These are phyloP conservation scores for Diploscapter pachys DNA, from an alignment of 1,140 invertebrate species.

Conservation along the genomic window DNA sequence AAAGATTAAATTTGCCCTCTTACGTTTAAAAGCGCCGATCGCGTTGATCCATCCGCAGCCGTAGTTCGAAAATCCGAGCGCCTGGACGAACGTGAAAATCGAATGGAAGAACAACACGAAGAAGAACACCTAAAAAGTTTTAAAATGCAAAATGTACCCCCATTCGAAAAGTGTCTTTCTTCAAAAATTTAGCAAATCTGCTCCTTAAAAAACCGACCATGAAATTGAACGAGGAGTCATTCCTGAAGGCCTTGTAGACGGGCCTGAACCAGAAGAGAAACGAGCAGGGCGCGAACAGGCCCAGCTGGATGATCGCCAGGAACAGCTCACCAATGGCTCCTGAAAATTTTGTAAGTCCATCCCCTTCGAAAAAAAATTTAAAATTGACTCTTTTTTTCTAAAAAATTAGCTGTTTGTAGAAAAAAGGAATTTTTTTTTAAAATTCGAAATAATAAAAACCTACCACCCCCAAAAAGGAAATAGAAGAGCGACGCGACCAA, in stretches of 20 bases:
- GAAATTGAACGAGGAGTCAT: slow-evolving; percentile 97
- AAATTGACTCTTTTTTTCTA: neutral
- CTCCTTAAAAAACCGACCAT: slow-evolving; percentile 67
- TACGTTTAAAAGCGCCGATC: slow-evolving; percentile 32
- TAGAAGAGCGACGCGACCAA: slow-evolving; percentile 74
- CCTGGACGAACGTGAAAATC: slow-evolving; percentile 79
- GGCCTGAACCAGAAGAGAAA: slow-evolving; percentile 94
- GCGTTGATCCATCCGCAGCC: slow-evolving; percentile 60
- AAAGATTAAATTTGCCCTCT: slow-evolving; percentile 16
- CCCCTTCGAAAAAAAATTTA: neutral
- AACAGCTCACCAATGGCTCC: slow-evolving; percentile 76
- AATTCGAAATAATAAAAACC: slow-evolving; percentile 9
- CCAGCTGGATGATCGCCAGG: slow-evolving; percentile 79
- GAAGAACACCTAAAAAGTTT: slow-evolving; percentile 73
- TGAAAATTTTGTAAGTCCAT: neutral
- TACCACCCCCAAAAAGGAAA: slow-evolving; percentile 66
- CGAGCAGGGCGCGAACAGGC: slow-evolving; percentile 90
- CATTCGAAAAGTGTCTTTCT: no score
- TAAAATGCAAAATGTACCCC: neutral
- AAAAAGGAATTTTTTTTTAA: neutral
- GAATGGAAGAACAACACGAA: slow-evolving; percentile 98
- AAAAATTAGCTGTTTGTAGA: no score
- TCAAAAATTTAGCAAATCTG: no score
- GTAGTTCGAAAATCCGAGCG: slow-evolving; percentile 69
- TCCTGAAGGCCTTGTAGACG: slow-evolving; percentile 76